Evolutionary conservation across 2,888 invertebrate genomes (phyloP), one percentile per base, ranked within the genome.

Genomic region (Tenthredo distinguenda): DNA sequence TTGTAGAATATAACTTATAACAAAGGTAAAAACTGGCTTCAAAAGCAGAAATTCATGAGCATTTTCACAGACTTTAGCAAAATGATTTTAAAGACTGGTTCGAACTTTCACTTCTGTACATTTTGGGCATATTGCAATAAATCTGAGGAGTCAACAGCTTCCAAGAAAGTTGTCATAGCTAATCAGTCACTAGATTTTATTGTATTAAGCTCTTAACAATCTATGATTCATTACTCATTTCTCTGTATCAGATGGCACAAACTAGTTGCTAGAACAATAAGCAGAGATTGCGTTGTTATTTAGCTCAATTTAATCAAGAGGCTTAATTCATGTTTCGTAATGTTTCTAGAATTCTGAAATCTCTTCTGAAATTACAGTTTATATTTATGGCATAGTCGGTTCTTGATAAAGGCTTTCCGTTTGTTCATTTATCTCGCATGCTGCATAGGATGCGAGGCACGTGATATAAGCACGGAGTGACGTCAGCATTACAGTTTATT

Each of bases 401-500:
- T 58, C 21, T 7, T 26, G 62, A 34, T 68, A 68, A 68, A 68
- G 26, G 5, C 15, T 68, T 68, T 34, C 34, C 18, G 12, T 1
- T 34, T 18, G 12, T 18, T 68, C 1, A 34, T 68, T 68, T 68
- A 34, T 68, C 18, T 34, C 34, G 4, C 34, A 34, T 68, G 15
- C 68, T 34, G 18, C 68, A 43, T 21, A 72, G 43, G 72, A 40
- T 72, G 21, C 2, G 18, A 72, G 40, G 18, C 72, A 21, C 43
- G n/a, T n/a, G 72, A 72, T 43, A 43, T n/a, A 18, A 21, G 43
- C 40, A n/a, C 18, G 9, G 7, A 12, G 43, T 74, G 72, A 74
- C 6, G 26, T 74, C 72, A 74, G 21, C 62, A 50, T 84, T 76
- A 83, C 37, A 58, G 72, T 50, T 77, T 85, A 84, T 65, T 50